Evolutionary conservation across 2,113 vertebrate species (phyloP).

Genomic region (Larimichthys polyactis): DNA sequence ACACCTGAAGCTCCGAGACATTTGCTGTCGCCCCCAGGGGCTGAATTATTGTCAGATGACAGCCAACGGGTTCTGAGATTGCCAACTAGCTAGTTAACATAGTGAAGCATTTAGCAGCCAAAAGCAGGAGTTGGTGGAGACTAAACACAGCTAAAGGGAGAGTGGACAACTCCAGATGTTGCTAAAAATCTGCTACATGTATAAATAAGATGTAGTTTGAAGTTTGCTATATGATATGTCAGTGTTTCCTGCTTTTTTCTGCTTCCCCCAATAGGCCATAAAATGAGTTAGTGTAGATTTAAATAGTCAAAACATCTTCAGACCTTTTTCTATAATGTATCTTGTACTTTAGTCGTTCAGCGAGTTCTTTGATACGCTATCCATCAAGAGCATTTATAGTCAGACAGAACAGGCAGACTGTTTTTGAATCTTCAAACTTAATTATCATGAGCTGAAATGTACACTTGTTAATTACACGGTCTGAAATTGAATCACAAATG

Average conservation of each 20-base stretch:
- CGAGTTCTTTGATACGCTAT: not conserved
- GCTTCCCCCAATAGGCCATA: not conserved
- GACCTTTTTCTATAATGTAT: not conserved
- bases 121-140: not conserved
- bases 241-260: not conserved
- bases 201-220: not conserved
- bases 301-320: not conserved
- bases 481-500: conserved; percentile 7
- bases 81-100: not conserved
- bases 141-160: not conserved
- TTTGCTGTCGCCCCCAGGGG: too few species aligned
- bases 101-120: not conserved
- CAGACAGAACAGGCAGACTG: not conserved
- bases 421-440: conserved; percentile 15
- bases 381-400: not conserved
- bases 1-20: too few species aligned
- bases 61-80: too few species aligned
- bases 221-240: not conserved
- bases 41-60: too few species aligned
- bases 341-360: not conserved
- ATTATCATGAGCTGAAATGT: not conserved
- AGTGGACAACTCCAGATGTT: not conserved
- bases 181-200: not conserved
- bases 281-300: not conserved
- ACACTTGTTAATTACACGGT: conserved; percentile 2